phyloP scores from a whole-genome alignment of 2,113 vertebrate genomes.

The Scomber colias region DNA sequence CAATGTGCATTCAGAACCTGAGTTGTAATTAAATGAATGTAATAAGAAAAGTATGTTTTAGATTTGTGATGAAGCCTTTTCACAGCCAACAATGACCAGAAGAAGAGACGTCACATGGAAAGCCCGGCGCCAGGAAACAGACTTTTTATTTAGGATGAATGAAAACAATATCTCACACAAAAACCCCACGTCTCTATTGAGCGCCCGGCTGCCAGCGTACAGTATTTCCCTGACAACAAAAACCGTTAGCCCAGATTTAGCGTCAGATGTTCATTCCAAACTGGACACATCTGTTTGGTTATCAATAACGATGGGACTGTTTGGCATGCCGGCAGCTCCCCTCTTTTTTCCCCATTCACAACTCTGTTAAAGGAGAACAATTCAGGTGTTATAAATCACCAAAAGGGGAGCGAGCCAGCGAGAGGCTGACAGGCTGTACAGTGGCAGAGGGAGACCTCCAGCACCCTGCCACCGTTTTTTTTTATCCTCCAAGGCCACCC shows the following conservation, averaged over 20 bases:
- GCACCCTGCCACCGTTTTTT: constrained; percentile 56
- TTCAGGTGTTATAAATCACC: constrained; percentile 77
- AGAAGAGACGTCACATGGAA: constrained; percentile 15
- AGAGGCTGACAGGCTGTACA: constrained; percentile 70
- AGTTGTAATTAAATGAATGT: constrained; percentile 15
- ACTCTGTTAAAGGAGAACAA: constrained; percentile 67
- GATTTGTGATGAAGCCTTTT: constrained; percentile 29
- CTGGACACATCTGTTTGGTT: constrained; percentile 76
- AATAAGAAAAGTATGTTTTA: constrained; percentile 18
- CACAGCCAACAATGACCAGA: not conserved
- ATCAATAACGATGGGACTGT: constrained; percentile 63
- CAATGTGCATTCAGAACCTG: constrained; percentile 15
- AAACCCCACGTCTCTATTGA: constrained; percentile 17
- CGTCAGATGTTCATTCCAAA: constrained; percentile 58
- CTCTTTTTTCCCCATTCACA: constrained; percentile 58
- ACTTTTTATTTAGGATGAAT: constrained; percentile 30
- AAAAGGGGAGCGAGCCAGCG: constrained; percentile 44
- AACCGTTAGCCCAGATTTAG: constrained; percentile 71
- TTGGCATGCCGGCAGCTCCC: constrained; percentile 46
- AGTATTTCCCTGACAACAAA: constrained; percentile 67
- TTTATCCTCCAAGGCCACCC: constrained; percentile 68
- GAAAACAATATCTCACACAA: constrained; percentile 40
- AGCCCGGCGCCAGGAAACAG: constrained; percentile 1
- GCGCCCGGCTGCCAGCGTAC: constrained; percentile 26
- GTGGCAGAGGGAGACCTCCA: constrained; percentile 66